Conservation (phyloP, 2,888 invertebrate species). For the Ochropleura plecta region DNA sequence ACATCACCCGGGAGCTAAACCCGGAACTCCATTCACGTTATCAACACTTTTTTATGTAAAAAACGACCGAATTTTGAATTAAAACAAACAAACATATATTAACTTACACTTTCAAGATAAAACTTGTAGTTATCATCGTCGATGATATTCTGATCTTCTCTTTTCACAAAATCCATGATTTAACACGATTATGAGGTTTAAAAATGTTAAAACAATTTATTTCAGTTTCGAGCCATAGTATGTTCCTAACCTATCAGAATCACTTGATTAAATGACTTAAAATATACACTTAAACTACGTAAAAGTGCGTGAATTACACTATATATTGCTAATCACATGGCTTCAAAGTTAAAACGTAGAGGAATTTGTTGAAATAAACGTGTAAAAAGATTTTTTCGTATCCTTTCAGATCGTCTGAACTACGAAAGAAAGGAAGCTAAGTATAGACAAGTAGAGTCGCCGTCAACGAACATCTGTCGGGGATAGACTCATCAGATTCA, state of each 20-base stretch:
- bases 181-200: conserved; percentile 23
- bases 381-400: conserved; percentile 67
- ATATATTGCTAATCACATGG: conserved; percentile 57
- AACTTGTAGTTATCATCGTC: conserved; percentile 85
- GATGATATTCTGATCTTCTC: conserved; percentile 82
- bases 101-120: conserved; percentile 85
- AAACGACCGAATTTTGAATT: conserved; percentile 62
- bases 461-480: conserved; percentile 84
- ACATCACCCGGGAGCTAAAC: conserved; percentile 41
- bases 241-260: conserved; percentile 79
- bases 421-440: conserved; percentile 83
- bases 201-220: conserved; percentile 57
- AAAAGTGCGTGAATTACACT: conserved; percentile 66
- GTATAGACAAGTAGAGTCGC: conserved; percentile 78
- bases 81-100: conserved; percentile 27
- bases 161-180: conserved; percentile 87
- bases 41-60: conserved; percentile 57
- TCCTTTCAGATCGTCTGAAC: conserved; percentile 74
- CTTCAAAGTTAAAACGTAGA: conserved; percentile 24
- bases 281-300: conserved; percentile 63
- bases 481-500: conserved; percentile 42
- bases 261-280: conserved; percentile 69
- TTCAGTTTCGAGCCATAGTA: conserved; percentile 67
- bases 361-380: conserved; percentile 34
- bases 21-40: conserved; percentile 59